Conservation (phyloP, 2,888 invertebrate species). For the Argynnis bischoffii region DNA sequence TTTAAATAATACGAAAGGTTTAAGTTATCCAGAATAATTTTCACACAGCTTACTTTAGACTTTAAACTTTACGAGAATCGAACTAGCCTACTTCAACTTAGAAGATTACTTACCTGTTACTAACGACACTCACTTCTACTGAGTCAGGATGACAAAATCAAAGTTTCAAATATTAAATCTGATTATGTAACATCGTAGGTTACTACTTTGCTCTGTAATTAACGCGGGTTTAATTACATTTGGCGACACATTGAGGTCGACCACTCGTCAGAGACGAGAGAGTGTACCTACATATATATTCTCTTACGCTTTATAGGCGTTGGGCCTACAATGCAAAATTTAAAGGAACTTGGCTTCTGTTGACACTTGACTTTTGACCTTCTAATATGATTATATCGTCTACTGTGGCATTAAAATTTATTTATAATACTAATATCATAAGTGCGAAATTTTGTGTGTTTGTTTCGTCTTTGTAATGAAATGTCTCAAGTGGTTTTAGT, state of each 20-base stretch:
- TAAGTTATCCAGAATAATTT: too few species aligned
- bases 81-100: neutral
- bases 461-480: too few species aligned
- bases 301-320: constrained; percentile 1
- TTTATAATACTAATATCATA: too few species aligned
- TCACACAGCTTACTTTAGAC: neutral
- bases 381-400: neutral
- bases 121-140: neutral
- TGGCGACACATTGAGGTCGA: constrained; percentile 31
- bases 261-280: constrained; percentile 28
- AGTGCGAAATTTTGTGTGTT: too few species aligned
- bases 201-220: constrained; percentile 25
- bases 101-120: neutral
- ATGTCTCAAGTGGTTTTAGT: too few species aligned
- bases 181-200: constrained; percentile 6
- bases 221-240: constrained; percentile 34
- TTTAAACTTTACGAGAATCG: neutral
- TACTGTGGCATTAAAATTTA: neutral
- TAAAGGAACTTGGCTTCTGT: constrained; percentile 6
- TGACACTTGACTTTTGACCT: constrained; percentile 9
- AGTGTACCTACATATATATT: neutral
- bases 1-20: too few species aligned
- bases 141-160: neutral
- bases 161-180: constrained; percentile 12
- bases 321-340: constrained; percentile 2